These are phyloP conservation scores for Phyllostomus discolor DNA, from an alignment of 2,113 vertebrate genomes.

Conservation along the genomic window DNA sequence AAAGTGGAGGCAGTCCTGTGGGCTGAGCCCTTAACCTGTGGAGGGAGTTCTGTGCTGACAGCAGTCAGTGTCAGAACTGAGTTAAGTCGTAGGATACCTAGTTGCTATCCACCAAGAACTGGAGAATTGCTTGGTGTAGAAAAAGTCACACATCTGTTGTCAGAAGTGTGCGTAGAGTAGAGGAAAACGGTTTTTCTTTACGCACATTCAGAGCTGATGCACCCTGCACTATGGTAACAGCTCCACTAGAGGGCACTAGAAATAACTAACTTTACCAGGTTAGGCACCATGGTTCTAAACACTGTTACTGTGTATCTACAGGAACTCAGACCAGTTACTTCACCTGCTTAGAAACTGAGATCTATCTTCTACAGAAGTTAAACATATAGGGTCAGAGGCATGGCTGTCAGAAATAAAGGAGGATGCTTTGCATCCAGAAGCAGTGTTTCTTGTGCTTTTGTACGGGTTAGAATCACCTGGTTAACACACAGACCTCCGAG, in stretches of 20 bases:
- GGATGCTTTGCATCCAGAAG: background rate
- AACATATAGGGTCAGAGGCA: background rate
- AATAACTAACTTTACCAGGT: background rate
- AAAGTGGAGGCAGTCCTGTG: background rate
- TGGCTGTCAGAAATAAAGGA: background rate
- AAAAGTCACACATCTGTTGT: background rate
- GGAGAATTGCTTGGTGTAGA: background rate
- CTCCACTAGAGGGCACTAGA: background rate
- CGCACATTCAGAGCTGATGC: rapidly evolving
- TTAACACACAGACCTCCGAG: background rate
- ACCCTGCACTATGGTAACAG: background rate
- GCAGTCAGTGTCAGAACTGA: background rate
- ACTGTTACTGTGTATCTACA: rapidly evolving
- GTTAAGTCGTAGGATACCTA: background rate
- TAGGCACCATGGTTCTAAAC: background rate
- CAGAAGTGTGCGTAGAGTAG: background rate
- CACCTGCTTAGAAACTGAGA: background rate
- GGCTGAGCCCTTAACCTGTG: background rate
- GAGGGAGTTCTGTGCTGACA: background rate
- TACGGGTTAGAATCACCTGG: no score
- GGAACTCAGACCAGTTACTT: background rate
- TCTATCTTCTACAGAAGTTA: background rate
- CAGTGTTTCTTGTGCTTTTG: no score
- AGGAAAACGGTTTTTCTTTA: background rate
- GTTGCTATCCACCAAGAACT: background rate